Conservation (phyloP, 1,140 invertebrate genomes). For the Chironomus tepperi region DNA sequence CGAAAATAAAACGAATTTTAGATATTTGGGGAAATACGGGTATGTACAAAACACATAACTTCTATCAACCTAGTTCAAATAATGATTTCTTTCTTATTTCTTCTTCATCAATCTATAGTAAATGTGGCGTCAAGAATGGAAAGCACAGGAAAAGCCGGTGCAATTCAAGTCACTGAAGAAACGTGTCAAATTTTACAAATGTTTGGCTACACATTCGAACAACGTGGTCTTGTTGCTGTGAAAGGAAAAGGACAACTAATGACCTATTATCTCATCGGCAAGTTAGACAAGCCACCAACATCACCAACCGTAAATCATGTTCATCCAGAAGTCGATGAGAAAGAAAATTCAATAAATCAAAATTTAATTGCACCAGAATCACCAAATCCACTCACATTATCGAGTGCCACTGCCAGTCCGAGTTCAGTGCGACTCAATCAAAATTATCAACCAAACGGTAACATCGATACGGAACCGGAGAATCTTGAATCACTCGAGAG, state of each 20-base stretch:
- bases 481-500: constrained; percentile 7
- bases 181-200: constrained; percentile 75
- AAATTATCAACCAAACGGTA: constrained; percentile 11
- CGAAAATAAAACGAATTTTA: not conserved
- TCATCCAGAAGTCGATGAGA: constrained; percentile 36
- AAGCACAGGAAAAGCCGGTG: constrained; percentile 89
- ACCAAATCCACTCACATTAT: not conserved
- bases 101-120: constrained; percentile 59
- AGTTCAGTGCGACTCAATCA: constrained; percentile 3
- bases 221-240: constrained; percentile 81
- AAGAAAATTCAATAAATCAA: constrained; percentile 30
- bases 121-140: constrained; percentile 96
- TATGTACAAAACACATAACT: not conserved
- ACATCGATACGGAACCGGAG: not conserved
- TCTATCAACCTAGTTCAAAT: not conserved
- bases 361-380: not conserved
- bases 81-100: not conserved
- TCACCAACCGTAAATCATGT: constrained; percentile 34
- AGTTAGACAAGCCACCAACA: constrained; percentile 40
- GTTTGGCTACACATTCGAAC: constrained; percentile 85
- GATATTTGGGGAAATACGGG: constrained; percentile 17
- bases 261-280: constrained; percentile 86
- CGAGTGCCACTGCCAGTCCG: constrained; percentile 12
- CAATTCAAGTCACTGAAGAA: constrained; percentile 91
- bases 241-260: constrained; percentile 93